These are phyloP conservation scores for Deilephila elpenor DNA, from an alignment of 2,888 invertebrate species.

Conservation along the genomic window DNA sequence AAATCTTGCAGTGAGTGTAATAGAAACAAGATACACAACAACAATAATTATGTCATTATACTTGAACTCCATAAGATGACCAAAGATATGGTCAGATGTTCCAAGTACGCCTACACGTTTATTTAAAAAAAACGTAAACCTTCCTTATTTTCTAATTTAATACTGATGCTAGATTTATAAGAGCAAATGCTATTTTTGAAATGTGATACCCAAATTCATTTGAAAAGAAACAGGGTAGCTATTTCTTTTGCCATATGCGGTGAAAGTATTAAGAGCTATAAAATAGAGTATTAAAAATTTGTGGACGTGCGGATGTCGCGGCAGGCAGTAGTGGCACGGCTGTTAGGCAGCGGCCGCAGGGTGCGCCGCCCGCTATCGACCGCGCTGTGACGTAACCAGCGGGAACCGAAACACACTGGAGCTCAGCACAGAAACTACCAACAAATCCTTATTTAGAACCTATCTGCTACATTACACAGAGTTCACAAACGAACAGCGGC, in stretches of 20 bases:
- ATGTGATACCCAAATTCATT: too few species aligned
- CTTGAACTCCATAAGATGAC: too few species aligned
- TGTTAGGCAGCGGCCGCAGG: conserved; percentile 50
- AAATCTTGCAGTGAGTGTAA: too few species aligned
- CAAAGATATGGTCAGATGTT: too few species aligned
- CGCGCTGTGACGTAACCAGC: conserved; percentile 65
- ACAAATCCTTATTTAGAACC: conserved; percentile 22
- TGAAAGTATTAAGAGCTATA: conserved; percentile 44
- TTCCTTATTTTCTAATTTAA: too few species aligned
- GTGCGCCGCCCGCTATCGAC: conserved; percentile 68
- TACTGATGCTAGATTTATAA: too few species aligned
- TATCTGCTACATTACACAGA: background rate
- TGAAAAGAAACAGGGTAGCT: too few species aligned
- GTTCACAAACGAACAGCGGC: background rate
- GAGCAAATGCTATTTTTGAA: too few species aligned
- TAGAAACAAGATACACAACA: too few species aligned
- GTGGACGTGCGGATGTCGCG: conserved; percentile 52
- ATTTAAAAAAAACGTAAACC: too few species aligned
- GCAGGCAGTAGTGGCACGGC: conserved; percentile 40
- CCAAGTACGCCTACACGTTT: too few species aligned
- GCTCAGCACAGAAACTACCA: conserved; percentile 22
- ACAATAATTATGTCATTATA: too few species aligned
- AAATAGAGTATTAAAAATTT: conserved; percentile 60
- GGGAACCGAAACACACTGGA: conserved; percentile 43
- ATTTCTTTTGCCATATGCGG: background rate